A percentile compares a stretch with the other conserved stretches of the same genome.
Conservation (phyloP, 2,888 invertebrate genomes). For the Noctua comes region DNA sequence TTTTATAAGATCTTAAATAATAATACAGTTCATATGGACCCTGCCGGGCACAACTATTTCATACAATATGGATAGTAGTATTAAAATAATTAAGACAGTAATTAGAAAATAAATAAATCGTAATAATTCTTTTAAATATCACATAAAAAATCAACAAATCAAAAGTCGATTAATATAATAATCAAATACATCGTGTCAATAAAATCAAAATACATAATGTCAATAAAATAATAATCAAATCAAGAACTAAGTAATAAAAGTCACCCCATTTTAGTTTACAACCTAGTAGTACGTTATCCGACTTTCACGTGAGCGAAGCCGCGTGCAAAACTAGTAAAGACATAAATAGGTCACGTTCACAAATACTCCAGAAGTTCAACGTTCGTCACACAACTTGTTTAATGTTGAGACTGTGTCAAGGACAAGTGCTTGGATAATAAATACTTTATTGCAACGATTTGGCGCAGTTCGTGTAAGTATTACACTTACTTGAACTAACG, state of each 20-base stretch:
- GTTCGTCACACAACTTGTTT: constrained; percentile 27
- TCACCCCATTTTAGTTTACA: neutral
- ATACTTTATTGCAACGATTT: constrained; percentile 40
- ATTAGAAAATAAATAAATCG: too few relatives aligned
- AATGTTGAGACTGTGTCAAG: constrained; percentile 56
- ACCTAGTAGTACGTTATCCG: neutral
- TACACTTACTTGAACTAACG: too few relatives aligned
- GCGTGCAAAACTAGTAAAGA: neutral
- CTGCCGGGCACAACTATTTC: too few relatives aligned
- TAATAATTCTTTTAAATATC: too few relatives aligned
- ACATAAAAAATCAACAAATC: too few relatives aligned
- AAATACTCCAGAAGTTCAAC: constrained; percentile 59
- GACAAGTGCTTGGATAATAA: constrained; percentile 37
- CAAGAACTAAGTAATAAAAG: neutral
- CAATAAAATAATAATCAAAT: too few relatives aligned
- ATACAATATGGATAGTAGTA: too few relatives aligned
- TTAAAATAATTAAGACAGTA: too few relatives aligned
- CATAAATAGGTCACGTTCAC: constrained; percentile 48
- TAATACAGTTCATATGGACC: too few relatives aligned
- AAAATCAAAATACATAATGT: too few relatives aligned
- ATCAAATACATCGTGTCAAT: too few relatives aligned
- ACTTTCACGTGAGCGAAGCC: neutral
- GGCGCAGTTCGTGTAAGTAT: constrained; percentile 20
- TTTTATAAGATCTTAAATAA: neutral
- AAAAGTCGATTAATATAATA: too few relatives aligned